phyloP scores from a whole-genome alignment of 2,888 invertebrate species.

The Ormyrus pomaceus region DNA sequence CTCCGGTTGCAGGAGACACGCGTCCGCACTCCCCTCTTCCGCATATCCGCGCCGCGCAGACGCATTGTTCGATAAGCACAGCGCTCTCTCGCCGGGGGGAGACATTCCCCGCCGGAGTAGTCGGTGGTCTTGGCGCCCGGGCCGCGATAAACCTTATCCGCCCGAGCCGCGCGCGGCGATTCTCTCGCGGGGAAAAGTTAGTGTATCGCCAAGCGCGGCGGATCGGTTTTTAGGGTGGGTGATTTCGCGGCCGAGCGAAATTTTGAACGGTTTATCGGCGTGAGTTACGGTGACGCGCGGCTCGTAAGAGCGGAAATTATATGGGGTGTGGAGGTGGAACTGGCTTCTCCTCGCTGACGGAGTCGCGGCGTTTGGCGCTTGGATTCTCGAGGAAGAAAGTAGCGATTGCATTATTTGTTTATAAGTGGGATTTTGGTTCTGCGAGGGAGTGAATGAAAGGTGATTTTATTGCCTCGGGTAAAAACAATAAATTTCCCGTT shows the following conservation, averaged over 20 bases:
- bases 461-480: too few relatives aligned
- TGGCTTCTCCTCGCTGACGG: too few relatives aligned
- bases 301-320: slow-evolving; percentile 32
- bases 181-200: background rate
- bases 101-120: slow-evolving; percentile 69
- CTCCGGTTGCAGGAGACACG: too few relatives aligned
- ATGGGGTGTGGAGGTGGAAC: too few relatives aligned
- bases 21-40: too few relatives aligned
- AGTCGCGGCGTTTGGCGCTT: too few relatives aligned
- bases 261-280: slow-evolving; percentile 31
- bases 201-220: background rate
- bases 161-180: background rate
- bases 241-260: background rate
- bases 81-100: slow-evolving; percentile 64
- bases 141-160: slow-evolving; percentile 5
- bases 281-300: slow-evolving; percentile 28
- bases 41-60: slow-evolving; percentile 36
- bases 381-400: too few relatives aligned
- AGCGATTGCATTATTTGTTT: too few relatives aligned
- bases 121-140: slow-evolving; percentile 71
- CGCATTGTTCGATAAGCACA: slow-evolving; percentile 70
- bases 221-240: slow-evolving; percentile 48
- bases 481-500: too few relatives aligned
- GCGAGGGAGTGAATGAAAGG: too few relatives aligned
- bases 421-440: too few relatives aligned